Percentiles rank a stretch among this genome's conserved stretches.
Evolutionary conservation across 64 coral and sea anemone species (phyloP).

Genomic region (Acropora yongei): DNA sequence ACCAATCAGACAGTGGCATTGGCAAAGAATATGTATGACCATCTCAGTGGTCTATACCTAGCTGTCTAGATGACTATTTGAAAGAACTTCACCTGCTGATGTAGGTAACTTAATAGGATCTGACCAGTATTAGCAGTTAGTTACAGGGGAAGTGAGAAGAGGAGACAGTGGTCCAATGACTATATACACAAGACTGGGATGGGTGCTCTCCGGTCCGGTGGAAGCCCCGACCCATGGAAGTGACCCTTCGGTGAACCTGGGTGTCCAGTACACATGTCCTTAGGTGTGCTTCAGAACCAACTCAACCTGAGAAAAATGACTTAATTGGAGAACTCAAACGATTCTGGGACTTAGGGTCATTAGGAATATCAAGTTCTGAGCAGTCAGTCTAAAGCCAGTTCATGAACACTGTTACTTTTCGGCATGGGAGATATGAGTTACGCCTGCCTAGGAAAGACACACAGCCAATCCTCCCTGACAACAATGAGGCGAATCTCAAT

Average conservation of each 20-base stretch:
- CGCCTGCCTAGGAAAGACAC: conserved; percentile 55
- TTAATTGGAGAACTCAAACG: conserved; percentile 23
- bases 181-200: conserved; percentile 11
- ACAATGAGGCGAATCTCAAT: conserved; percentile 42
- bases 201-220: conserved; percentile 42
- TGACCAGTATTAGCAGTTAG: conserved; percentile 52
- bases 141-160: conserved; percentile 34
- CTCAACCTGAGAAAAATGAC: not conserved
- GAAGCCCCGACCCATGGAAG: conserved; percentile 8
- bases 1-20: not conserved
- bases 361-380: conserved; percentile 45
- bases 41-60: conserved; percentile 1
- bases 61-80: not conserved
- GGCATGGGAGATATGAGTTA: conserved; percentile 53
- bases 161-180: conserved; percentile 29
- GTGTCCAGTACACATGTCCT: conserved; percentile 37
- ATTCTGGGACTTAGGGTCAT: conserved; percentile 56
- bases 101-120: conserved; percentile 49
- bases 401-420: conserved; percentile 19
- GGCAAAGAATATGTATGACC: conserved; percentile 6
- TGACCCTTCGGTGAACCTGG: conserved; percentile 21
- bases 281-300: conserved; percentile 12
- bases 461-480: conserved; percentile 48
- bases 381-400: conserved; percentile 49
- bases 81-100: not conserved